Evolutionary conservation across 2,797 vertebrate species (phyloP).

Genomic region (Moxostoma hubbsi): DNA sequence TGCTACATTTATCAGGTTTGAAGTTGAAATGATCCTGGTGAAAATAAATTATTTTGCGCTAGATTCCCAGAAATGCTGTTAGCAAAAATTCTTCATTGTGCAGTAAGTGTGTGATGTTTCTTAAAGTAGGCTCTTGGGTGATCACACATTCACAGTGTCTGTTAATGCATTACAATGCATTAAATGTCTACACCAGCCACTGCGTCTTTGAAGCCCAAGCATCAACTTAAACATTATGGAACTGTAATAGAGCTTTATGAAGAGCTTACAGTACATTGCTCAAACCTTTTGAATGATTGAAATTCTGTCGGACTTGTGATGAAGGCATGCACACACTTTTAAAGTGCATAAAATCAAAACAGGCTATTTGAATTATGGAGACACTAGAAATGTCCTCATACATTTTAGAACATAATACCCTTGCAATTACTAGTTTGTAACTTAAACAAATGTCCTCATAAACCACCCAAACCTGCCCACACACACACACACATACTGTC

Average conservation of each 20-base stretch:
- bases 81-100: not conserved
- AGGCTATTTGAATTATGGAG: not conserved
- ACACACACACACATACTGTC: too few relatives aligned
- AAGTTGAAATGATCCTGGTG: not conserved
- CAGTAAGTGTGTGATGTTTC: slow-evolving; percentile 6
- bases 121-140: slow-evolving; percentile 3
- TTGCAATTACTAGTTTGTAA: too few relatives aligned
- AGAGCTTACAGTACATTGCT: not conserved
- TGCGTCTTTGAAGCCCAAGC: slow-evolving; percentile 13
- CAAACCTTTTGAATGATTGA: slow-evolving; percentile 28
- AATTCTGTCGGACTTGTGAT: slow-evolving; percentile 28
- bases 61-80: not conserved
- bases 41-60: slow-evolving; percentile 8
- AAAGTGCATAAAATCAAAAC: slow-evolving; percentile 54
- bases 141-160: slow-evolving; percentile 21
- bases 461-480: too few relatives aligned
- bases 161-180: slow-evolving; percentile 16
- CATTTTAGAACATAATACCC: too few relatives aligned
- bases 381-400: too few relatives aligned
- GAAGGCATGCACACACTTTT: slow-evolving; percentile 6
- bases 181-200: not conserved
- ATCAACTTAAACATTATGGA: slow-evolving; percentile 9
- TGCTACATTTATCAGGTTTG: not conserved
- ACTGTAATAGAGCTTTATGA: not conserved
- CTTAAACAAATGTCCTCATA: too few relatives aligned